Evolutionary conservation across 2,797 vertebrate species (phyloP), one percentile per base, ranked within the genome.

Genomic region (Pteropus rufus): DNA sequence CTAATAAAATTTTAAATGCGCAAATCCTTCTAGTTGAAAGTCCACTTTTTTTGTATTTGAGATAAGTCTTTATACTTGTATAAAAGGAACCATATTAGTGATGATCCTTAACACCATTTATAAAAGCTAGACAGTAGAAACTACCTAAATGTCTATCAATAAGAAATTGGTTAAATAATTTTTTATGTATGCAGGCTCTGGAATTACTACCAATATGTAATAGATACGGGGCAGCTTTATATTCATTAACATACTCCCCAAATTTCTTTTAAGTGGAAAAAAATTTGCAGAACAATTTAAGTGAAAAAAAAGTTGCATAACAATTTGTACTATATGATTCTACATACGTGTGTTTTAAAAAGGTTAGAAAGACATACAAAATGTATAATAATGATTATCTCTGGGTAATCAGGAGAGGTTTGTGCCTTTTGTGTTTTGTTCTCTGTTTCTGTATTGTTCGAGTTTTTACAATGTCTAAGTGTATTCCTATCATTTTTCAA

Each of bases 21-120:
- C 16, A 70, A 62, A 67, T 92, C 52, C 24, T 94, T 93, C 62
- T 62, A 81, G n/a, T 34, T 86, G 56, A 67, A 79, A 94, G 81
- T 39, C 29, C 7, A 93, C 11, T 83, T 72, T 80, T 44, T 77
- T 54, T 67, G 7, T 76, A 21, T 93, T 21, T 95, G 70, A 76
- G 49, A 93, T 54, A 93, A 90, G 81, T 49, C 10, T 11, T 77
- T 36, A 60, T 24, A 41, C 2, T 19, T 94, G 10, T n/a, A 34
- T 54, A n/a, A 49, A 75, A 76, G 75, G 39, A 72, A 26, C 29
- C 29, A 54, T 7, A 73, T 5, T 36, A 77, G 16, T 4, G 26
- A 69, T 16, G 46, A 64, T 31, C 8, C 62, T 69, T 82, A 24
- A 54, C 14, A 83, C 15, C 5, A 5, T 69, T 60, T 92, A 4